Percentiles rank a stretch among this genome's conserved stretches.
Conservation (phyloP, 2,113 vertebrate genomes). For the rabbit (Oryctolagus cuniculus) region DNA sequence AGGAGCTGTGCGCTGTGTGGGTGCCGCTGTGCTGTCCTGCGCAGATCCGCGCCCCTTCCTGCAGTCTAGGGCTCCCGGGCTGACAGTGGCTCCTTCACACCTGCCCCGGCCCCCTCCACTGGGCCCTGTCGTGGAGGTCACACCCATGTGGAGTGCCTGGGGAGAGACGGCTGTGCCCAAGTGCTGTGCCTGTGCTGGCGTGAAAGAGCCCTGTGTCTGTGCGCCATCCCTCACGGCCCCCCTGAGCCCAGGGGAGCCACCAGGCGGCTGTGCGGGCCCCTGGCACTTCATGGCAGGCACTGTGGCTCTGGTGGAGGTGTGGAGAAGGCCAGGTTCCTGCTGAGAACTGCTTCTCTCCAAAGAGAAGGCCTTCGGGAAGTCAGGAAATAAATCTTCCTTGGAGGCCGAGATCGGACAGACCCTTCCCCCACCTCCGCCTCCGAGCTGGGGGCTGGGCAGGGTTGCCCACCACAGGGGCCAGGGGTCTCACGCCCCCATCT, state of each 20-base stretch:
- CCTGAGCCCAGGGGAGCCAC: background rate
- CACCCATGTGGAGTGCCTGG: background rate
- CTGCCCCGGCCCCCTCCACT: background rate
- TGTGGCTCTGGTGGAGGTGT: background rate
- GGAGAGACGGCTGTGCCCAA: background rate
- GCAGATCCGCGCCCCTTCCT: background rate
- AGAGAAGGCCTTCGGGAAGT: constrained; percentile 4
- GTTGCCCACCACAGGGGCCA: background rate
- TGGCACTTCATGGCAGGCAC: background rate
- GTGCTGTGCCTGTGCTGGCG: background rate
- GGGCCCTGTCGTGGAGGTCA: background rate
- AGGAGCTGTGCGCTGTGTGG: no score
- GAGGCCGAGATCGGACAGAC: background rate
- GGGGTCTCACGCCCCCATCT: background rate
- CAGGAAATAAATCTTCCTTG: constrained; percentile 13
- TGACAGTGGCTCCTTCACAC: constrained; percentile 31
- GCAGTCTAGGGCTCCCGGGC: background rate
- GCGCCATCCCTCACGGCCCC: background rate
- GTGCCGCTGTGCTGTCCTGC: background rate
- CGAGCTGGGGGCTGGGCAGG: background rate
- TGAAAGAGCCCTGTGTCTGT: background rate
- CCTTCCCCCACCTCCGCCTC: background rate
- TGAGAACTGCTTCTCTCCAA: background rate
- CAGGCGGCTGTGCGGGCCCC: background rate
- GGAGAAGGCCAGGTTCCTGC: background rate